Base-by-base conservation (phyloP, 2,113 vertebrate species). In the Paedocypris sp. region DNA sequence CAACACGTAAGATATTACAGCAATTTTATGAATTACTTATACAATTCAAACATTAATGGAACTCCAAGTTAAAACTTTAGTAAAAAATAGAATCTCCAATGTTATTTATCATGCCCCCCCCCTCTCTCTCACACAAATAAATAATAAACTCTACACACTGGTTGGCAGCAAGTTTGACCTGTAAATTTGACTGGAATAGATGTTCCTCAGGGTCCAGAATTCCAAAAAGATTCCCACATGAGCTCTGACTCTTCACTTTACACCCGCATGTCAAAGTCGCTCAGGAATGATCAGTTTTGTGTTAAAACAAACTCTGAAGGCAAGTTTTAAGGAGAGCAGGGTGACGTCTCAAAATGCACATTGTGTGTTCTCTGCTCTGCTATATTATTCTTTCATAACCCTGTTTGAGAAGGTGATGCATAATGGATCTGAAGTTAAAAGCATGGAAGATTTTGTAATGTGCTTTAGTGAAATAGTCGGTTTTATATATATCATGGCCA, bases 361-460 rank as follows among this genome's bases (percentile, higher is more conserved):
- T 38, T 32, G 31, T 19, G 28, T 59, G 64, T 69, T 50, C 38
- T 38, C 42, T 23, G 3, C n/a, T 1, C 6, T 9, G 11, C 23
- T 58, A 3, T 53, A 64, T 67, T 45, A 67, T 64, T 60, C 29
- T 67, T 58, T 22, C 8, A 12, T 23, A 13, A 19, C 20, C 7
- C 19, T 63, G 36, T 11, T 43, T 57, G 36, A 60, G 64, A 61
- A 36, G 54, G 47, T 60, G 60, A 51, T 67, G 38, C 29, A 60
- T 71, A 48, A 62, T 71, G 43, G 29, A 66, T 62, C 41, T 38
- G 10, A 42, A 64, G 25, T 54, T 67, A 60, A 60, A 64, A 64
- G 54, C 31, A 25, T 39, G 46, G 45, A 10, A 32, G 31, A 15
- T 18, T 13, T 52, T 33, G 32, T 28, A 20, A 13, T 22, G 13